These are phyloP conservation scores for Cheilosia variabilis DNA, from an alignment of 2,888 invertebrate genomes.

Conservation along the genomic window DNA sequence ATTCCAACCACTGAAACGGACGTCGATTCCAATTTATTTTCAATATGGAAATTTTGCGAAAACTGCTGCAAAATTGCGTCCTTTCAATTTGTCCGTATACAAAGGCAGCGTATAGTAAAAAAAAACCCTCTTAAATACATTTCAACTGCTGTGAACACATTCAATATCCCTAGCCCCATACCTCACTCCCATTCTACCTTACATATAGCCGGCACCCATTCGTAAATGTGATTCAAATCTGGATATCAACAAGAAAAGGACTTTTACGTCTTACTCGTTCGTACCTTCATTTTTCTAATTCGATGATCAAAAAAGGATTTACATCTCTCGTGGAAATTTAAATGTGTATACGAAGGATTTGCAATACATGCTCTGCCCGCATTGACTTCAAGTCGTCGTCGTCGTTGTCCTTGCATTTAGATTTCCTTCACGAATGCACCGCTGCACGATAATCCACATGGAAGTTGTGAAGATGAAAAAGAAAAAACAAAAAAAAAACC, in stretches of 20 bases:
- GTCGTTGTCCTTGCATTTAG: conserved; percentile 37
- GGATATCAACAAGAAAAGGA: conserved; percentile 70
- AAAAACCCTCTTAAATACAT: conserved; percentile 51
- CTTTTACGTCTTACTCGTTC: conserved; percentile 64
- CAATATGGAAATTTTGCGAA: conserved; percentile 46
- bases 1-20: conserved; percentile 40
- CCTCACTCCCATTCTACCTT: not conserved
- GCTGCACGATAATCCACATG: conserved; percentile 29
- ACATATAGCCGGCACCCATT: not conserved
- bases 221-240: conserved; percentile 64
- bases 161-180: conserved; percentile 22
- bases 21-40: conserved; percentile 61
- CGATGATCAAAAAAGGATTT: conserved; percentile 71
- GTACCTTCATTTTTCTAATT: conserved; percentile 70
- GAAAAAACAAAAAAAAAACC: not conserved
- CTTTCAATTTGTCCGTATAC: conserved; percentile 21
- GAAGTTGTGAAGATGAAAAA: not conserved
- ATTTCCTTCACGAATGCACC: conserved; percentile 41
- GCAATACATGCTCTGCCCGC: conserved; percentile 2
- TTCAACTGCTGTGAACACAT: conserved; percentile 56
- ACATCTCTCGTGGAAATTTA: conserved; percentile 64
- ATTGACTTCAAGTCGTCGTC: conserved; percentile 15
- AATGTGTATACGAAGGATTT: conserved; percentile 34
- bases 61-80: conserved; percentile 42
- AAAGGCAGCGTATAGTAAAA: not conserved